Base-by-base conservation (phyloP, 2,888 invertebrate genomes). In the Lasioglossum villosulum region DNA sequence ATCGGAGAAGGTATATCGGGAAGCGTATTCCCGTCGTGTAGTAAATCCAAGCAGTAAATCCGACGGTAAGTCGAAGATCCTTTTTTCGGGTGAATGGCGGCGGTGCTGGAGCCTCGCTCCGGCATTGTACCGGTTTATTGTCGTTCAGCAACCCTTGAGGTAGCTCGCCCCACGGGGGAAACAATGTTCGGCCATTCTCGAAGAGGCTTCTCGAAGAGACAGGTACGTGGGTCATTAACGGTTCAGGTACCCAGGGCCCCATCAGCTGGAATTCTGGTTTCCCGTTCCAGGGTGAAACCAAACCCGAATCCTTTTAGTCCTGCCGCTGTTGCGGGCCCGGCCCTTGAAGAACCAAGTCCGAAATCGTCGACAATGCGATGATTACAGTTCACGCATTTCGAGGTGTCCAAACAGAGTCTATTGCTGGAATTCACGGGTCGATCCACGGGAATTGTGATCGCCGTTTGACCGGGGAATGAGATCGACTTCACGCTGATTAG, bases 41-140 rank as follows among this genome's bases (percentile, higher is more conserved):
- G 56, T 66, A 84, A 77, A 80, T 63, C 68, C 66, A 4, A 45
- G 66, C 63, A 56, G 59, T 82, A 88, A 88, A 88, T 86, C 82
- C 59, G 23, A 14, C 75, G 85, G 75, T 75, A 79, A 86, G 74
- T 77, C 70, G 56, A 70, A 76, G 77, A 42, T 77, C 78, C 23
- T 5, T 68, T 23, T 12, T 27, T 14, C 19, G 66, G 66, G 19
- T 77, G 84, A 86, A 83, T 66, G 83, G 75, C 66, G 63, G 75
- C 66, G 63, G 12, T 52, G 34, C 34, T 42, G 48, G 12, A 70
- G 34, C 37, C 34, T 30, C 14, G 42, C 1, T 45, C 34, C 34
- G 63, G 30, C 71, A 80, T 88, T 81, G 79, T 75, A 70, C 48
- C 52, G 66, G 63, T 84, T 82, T 75, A 74, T 89, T 48, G 80